phyloP scores from a whole-genome alignment of 2,888 invertebrate species.

The Eupithecia vulgata region DNA sequence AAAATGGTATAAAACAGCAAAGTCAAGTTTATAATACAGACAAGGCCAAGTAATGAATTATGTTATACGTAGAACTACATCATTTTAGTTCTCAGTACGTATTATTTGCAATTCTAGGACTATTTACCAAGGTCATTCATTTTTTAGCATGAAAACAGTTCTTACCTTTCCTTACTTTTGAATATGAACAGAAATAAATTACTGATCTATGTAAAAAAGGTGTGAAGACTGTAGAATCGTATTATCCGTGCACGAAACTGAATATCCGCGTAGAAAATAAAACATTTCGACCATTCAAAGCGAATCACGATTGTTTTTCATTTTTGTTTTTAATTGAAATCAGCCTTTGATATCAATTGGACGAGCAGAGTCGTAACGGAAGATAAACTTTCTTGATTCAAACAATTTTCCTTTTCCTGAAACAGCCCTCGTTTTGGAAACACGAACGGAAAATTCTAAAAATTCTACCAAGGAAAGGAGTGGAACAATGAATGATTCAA shows the following conservation, averaged over 20 bases:
- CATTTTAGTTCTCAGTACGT: background rate
- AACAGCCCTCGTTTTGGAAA: background rate
- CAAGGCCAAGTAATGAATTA: background rate
- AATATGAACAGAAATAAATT: background rate
- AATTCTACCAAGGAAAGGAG: background rate
- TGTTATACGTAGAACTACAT: background rate
- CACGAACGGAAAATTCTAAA: slow-evolving; percentile 8
- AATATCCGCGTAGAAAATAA: slow-evolving; percentile 45
- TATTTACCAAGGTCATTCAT: slow-evolving; percentile 7
- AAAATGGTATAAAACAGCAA: slow-evolving; percentile 3
- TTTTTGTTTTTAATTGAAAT: background rate
- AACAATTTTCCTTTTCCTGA: background rate
- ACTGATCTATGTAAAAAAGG: background rate
- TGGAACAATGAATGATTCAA: too few species aligned
- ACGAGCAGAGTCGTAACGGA: background rate
- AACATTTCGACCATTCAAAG: slow-evolving; percentile 55
- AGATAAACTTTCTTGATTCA: background rate
- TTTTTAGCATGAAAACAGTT: background rate
- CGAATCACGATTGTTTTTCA: slow-evolving; percentile 34
- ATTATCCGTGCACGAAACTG: slow-evolving; percentile 34
- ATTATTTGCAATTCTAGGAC: background rate
- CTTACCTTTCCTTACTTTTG: background rate
- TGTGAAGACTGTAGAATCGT: background rate
- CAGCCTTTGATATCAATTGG: background rate
- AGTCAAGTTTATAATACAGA: slow-evolving; percentile 4